These are phyloP conservation scores for Centroberyx gerrardi DNA, from an alignment of 2,797 vertebrate species.

Conservation along the genomic window DNA sequence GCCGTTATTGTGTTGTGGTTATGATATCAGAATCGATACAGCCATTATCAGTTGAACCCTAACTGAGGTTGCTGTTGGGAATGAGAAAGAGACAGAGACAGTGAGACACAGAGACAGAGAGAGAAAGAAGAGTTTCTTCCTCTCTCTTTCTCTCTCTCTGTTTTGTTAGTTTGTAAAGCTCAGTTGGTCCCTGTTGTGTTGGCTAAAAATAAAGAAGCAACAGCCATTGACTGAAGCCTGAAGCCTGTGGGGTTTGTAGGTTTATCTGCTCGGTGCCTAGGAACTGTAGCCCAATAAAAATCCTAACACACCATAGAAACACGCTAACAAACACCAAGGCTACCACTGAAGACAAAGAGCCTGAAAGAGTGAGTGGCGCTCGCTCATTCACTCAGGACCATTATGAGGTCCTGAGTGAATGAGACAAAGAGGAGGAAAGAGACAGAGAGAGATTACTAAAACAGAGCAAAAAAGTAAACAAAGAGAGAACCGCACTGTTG, in stretches of 20 bases:
- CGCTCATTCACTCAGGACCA: background rate
- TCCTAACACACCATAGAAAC: background rate
- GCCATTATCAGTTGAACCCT: too few relatives aligned
- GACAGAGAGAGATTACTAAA: background rate
- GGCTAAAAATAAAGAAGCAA: background rate
- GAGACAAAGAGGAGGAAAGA: background rate
- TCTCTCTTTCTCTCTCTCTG: background rate
- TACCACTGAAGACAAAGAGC: background rate
- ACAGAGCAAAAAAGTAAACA: too few relatives aligned
- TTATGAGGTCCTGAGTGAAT: background rate
- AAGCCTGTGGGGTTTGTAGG: background rate
- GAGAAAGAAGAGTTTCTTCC: too few relatives aligned
- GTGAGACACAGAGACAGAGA: too few relatives aligned
- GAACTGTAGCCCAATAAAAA: background rate
- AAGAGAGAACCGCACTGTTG: background rate
- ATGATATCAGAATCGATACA: too few relatives aligned
- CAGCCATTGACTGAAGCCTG: background rate
- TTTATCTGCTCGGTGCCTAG: background rate
- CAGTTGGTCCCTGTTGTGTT: background rate
- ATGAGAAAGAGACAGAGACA: too few relatives aligned
- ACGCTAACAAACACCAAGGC: background rate
- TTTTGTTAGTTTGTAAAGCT: background rate
- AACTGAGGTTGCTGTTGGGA: too few relatives aligned
- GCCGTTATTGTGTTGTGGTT: too few relatives aligned
- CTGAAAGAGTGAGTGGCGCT: background rate